phyloP scores from a whole-genome alignment of 2,888 invertebrate species.

The Diploptera punctata region DNA sequence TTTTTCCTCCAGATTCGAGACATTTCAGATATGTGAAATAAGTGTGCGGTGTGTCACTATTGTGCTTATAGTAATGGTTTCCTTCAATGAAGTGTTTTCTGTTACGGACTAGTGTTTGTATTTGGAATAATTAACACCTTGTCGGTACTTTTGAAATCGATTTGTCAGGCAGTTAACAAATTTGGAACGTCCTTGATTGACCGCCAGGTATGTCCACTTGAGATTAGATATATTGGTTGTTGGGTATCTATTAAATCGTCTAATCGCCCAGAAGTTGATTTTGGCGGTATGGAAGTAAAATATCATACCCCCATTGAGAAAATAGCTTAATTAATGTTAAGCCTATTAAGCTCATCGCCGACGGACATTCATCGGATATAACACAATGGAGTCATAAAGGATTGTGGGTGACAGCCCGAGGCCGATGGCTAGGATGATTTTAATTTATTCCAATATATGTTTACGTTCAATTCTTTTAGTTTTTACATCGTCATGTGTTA shows the following conservation, averaged over 20 bases:
- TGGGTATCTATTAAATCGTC: conserved; percentile 48
- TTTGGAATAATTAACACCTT: conserved; percentile 47
- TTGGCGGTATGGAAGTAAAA: background rate
- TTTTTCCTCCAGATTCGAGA: conserved; percentile 45
- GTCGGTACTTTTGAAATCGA: conserved; percentile 56
- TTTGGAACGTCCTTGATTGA: conserved; percentile 60
- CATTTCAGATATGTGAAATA: conserved; percentile 30
- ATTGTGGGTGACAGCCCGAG: conserved; percentile 40
- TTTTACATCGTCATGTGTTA: background rate
- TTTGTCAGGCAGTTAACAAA: conserved; percentile 64
- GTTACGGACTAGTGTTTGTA: conserved; percentile 16
- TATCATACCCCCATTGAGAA: background rate
- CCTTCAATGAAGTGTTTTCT: conserved; percentile 7
- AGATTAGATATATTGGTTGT: conserved; percentile 52
- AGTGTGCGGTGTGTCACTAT: conserved; percentile 3
- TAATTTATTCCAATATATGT: background rate
- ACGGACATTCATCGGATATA: conserved; percentile 39
- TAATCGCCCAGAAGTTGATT: conserved; percentile 29
- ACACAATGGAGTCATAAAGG: conserved; percentile 43
- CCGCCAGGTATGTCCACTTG: conserved; percentile 57
- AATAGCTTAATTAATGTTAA: conserved; percentile 14
- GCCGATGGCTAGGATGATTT: conserved; percentile 7
- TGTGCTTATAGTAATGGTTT: conserved; percentile 8
- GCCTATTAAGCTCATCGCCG: conserved; percentile 36
- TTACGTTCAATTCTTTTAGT: background rate